phyloP scores from a whole-genome alignment of 2,888 invertebrate species.

The Torymus tubicola region DNA sequence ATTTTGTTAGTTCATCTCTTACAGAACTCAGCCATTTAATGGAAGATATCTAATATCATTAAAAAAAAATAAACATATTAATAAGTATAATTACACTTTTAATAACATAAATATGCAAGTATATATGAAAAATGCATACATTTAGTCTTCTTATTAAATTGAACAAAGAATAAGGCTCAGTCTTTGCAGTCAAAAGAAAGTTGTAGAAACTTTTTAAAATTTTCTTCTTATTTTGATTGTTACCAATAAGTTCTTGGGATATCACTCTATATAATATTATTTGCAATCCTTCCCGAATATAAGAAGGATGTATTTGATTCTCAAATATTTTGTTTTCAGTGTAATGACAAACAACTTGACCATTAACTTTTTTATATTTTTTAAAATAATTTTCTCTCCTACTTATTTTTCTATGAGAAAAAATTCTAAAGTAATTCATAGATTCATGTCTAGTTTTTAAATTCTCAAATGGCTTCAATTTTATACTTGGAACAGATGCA shows the following conservation, averaged over 20 bases:
- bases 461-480: constrained; percentile 5
- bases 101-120: not conserved
- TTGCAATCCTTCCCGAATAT: constrained; percentile 29
- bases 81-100: not conserved
- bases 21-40: constrained; percentile 24
- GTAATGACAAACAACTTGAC: not conserved
- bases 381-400: constrained; percentile 10
- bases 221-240: constrained; percentile 48
- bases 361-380: constrained; percentile 30
- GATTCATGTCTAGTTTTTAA: constrained; percentile 20
- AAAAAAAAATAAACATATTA: not conserved
- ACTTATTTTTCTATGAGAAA: not conserved
- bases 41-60: constrained; percentile 27
- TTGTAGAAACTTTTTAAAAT: constrained; percentile 44
- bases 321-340: constrained; percentile 33
- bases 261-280: constrained; percentile 29
- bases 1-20: not conserved
- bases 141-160: constrained; percentile 29
- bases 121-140: constrained; percentile 25
- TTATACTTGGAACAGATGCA: not conserved
- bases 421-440: not conserved
- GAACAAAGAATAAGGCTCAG: constrained; percentile 23
- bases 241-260: constrained; percentile 31
- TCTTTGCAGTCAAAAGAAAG: constrained; percentile 41
- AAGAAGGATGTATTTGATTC: constrained; percentile 28